phyloP scores from a whole-genome alignment of 2,113 vertebrate genomes.

The Muntiacus muntjak region DNA sequence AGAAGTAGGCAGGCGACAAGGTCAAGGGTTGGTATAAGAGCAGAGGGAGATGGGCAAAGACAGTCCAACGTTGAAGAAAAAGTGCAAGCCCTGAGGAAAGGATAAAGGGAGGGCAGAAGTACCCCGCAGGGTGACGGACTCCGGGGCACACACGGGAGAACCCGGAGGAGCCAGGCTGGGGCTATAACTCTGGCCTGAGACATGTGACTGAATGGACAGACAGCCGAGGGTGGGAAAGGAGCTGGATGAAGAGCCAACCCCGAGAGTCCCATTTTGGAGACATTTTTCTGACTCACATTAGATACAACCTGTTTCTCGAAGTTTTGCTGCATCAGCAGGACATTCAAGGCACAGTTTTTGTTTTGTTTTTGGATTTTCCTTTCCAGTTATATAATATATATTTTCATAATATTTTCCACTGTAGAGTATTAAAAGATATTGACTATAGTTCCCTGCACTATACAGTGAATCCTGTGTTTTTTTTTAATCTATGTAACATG shows the following conservation, averaged over 20 bases:
- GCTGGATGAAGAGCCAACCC: neutral
- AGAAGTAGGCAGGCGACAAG: neutral
- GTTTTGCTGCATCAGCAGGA: neutral
- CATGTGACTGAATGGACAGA: neutral
- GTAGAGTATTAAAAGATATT: neutral
- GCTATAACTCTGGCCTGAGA: neutral
- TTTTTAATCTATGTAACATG: neutral
- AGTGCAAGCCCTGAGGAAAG: neutral
- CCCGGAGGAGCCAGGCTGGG: neutral
- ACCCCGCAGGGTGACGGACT: neutral
- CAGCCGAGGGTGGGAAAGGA: neutral
- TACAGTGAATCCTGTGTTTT: neutral
- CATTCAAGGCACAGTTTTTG: neutral
- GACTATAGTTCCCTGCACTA: neutral
- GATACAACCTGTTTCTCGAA: neutral
- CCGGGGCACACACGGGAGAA: fast-evolving
- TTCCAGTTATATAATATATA: neutral
- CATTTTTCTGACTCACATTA: neutral
- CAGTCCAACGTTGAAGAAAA: neutral
- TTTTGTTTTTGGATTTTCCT: neutral
- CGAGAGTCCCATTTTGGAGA: neutral
- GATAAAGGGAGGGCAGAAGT: neutral
- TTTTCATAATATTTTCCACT: neutral
- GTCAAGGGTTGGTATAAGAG: neutral
- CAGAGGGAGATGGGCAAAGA: neutral